Evolutionary conservation across 2,888 invertebrate genomes (phyloP), one percentile per base, ranked within the genome.

Genomic region (Dasypogon diadema): DNA sequence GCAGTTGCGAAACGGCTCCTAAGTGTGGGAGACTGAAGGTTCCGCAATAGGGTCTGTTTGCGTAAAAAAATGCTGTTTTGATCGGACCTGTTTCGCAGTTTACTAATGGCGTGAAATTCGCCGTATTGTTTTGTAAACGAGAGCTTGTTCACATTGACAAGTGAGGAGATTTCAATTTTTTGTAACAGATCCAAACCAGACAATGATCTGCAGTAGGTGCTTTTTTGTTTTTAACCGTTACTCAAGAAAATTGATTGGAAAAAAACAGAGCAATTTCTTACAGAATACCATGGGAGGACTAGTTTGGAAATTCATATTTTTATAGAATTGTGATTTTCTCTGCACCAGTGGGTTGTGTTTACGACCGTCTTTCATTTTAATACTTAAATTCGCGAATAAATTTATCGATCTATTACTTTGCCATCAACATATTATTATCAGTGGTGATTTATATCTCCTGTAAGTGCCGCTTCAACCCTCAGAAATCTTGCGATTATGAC

Each of bases 21-120:
- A 65, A 65, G 46, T 65, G 65, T 65, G 65, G 65, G 65, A 65
- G 65, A 24, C 8, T 60, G 46, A 22, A 63, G 18, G n/a, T 63
- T 34, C 12, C 22, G 63, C 34, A 26, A 37, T 16, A 37, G 63
- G 14, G n/a, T 14, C 30, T 8, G 16, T 58, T 8, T 58, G 14
- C 30, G 58, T 30, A 58, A 58, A 58, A 30, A 26, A n/a, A n/a
- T 10, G 18, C 18, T 30, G 30, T 5, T 30, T 30, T 5, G 3
- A 3, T 30, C 8, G 3, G 3, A 30, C 30, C 30, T 30, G 30
- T 30, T 30, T 30, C 30, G 30, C 30, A 30, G n/a, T 58, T 58
- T 58, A 8, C 58, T 58, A 16, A 26, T 34, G 24, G 26, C 30
- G 30, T 30, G 30, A 30, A 26, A 30, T 30, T 30, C 24, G 30